Evolutionary conservation across 2,113 vertebrate genomes (phyloP).

Genomic region (Physeter macrocephalus): DNA sequence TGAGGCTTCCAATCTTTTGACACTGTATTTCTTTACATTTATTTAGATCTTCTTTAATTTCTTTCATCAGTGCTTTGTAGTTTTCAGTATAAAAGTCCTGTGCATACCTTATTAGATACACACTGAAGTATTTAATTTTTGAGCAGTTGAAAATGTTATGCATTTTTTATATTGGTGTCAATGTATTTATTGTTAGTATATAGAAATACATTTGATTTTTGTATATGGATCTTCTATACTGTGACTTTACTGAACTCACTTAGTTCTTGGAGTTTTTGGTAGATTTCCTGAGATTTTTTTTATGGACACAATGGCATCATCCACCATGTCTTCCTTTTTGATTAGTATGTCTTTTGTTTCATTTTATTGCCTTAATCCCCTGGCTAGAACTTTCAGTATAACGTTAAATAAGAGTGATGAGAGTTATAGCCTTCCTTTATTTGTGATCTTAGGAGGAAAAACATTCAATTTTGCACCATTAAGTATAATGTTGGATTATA

Average conservation of each 20-base stretch:
- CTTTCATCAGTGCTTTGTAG: neutral
- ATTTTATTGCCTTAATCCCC: neutral
- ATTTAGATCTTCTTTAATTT: neutral
- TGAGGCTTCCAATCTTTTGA: neutral
- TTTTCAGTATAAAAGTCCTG: neutral
- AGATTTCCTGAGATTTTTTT: neutral
- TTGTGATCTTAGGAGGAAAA: neutral
- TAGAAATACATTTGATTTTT: neutral
- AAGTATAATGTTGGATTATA: neutral
- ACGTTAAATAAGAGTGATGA: neutral
- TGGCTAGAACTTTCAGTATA: neutral
- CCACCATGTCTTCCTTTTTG: neutral
- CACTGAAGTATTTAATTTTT: neutral
- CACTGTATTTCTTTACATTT: neutral
- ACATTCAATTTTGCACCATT: neutral
- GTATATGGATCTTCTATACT: neutral
- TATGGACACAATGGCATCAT: neutral
- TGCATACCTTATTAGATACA: neutral
- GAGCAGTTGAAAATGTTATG: neutral
- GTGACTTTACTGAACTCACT: neutral
- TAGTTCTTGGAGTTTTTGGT: neutral
- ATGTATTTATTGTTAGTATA: neutral
- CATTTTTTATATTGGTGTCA: neutral
- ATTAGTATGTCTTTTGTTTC: neutral
- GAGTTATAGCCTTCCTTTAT: neutral